Conservation (phyloP, 2,113 vertebrate genomes). For the Natator depressus region DNA sequence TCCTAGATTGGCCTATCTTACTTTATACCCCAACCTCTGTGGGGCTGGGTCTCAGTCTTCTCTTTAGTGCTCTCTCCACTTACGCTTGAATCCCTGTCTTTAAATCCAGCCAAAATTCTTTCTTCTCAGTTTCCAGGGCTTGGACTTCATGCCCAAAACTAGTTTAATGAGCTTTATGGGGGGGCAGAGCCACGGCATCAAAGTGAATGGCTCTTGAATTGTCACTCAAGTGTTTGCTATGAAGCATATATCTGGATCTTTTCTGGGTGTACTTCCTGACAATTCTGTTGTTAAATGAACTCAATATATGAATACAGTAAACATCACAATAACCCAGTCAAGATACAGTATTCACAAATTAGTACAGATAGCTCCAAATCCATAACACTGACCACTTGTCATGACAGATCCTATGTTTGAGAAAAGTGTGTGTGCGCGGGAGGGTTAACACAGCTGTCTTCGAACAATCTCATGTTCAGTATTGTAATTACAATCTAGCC, state of each 20-base stretch:
- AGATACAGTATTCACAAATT: neutral
- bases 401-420: neutral
- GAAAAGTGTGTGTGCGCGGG: neutral
- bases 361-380: neutral
- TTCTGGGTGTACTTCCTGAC: neutral
- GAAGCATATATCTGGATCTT: neutral
- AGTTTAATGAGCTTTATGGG: neutral
- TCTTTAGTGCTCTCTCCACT: neutral
- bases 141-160: neutral
- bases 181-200: neutral
- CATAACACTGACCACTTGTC: neutral
- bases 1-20: neutral
- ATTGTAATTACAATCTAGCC: neutral
- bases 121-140: neutral
- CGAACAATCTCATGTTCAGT: neutral
- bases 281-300: neutral
- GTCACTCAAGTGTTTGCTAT: neutral
- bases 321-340: neutral
- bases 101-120: neutral
- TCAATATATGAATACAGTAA: neutral
- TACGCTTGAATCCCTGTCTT: neutral
- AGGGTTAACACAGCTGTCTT: neutral
- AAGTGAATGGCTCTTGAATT: neutral
- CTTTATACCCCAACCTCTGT: neutral
- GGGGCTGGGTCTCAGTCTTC: neutral